Percentiles rank a stretch among this genome's conserved stretches.
Evolutionary conservation across 2,113 vertebrate species (phyloP).

Genomic region (Clinocottus analis): DNA sequence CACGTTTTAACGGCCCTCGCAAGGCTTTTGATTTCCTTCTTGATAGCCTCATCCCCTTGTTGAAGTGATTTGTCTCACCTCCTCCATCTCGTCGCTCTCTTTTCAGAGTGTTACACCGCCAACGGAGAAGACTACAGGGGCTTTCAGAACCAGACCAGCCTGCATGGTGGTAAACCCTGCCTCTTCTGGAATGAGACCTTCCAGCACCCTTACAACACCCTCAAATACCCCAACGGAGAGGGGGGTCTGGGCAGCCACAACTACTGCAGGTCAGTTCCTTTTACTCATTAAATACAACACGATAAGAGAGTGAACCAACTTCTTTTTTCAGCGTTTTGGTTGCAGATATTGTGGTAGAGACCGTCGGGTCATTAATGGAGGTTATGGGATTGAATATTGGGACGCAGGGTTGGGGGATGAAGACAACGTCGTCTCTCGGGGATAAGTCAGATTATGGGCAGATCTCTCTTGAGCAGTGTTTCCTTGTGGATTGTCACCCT

Average conservation of each 20-base stretch:
- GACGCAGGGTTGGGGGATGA: too few species aligned
- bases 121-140: constrained; percentile 96
- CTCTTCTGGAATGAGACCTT: constrained; percentile 98
- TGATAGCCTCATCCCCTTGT: not conserved
- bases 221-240: constrained; percentile 95
- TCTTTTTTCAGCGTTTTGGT: not conserved
- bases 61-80: not conserved
- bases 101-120: constrained; percentile 94
- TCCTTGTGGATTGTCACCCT: not conserved
- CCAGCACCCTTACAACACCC: constrained; percentile 96
- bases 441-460: too few species aligned
- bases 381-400: too few species aligned
- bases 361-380: too few species aligned
- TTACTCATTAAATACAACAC: not conserved
- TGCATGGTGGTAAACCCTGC: constrained; percentile 91
- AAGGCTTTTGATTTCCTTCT: constrained; percentile 46
- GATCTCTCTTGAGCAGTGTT: too few species aligned
- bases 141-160: constrained; percentile 92
- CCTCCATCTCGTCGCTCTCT: constrained; percentile 37
- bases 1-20: constrained; percentile 25
- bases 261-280: constrained; percentile 90
- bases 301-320: not conserved
- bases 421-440: too few species aligned
- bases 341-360: too few species aligned
- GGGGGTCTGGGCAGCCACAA: constrained; percentile 95